Percentiles rank a stretch among this genome's conserved stretches.
phyloP scores from a whole-genome alignment of 2,113 vertebrate species.

The Otis tarda region DNA sequence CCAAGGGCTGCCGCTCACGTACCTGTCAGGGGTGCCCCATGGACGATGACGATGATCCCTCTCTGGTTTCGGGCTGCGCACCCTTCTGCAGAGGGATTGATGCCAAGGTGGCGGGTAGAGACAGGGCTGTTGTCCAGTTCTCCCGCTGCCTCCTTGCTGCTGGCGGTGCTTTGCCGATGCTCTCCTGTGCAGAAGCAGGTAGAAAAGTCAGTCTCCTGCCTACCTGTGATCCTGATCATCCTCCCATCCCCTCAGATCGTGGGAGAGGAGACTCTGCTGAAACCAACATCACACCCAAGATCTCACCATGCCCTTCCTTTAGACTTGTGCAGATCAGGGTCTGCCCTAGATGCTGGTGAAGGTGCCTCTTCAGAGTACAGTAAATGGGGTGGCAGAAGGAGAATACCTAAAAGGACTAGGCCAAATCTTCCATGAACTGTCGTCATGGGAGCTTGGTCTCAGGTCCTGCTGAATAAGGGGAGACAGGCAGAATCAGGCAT shows the following conservation, averaged over 20 bases:
- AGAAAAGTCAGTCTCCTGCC: background rate
- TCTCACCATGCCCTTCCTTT: background rate
- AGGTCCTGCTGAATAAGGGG: background rate
- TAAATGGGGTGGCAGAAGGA: background rate
- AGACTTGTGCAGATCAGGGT: background rate
- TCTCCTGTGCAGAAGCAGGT: background rate
- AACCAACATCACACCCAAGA: accelerated
- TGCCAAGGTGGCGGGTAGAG: slow-evolving; percentile 73
- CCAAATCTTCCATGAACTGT: background rate
- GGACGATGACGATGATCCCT: too few species aligned
- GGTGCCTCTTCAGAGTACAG: too few species aligned
- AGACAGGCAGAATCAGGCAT: background rate
- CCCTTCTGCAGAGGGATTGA: slow-evolving; percentile 67
- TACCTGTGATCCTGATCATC: background rate
- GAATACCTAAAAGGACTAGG: background rate
- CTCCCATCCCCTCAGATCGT: background rate
- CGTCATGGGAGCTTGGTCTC: background rate
- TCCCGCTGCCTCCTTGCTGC: slow-evolving; percentile 42
- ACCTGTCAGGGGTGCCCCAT: too few species aligned
- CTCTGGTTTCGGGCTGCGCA: too few species aligned
- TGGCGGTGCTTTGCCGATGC: slow-evolving; percentile 32
- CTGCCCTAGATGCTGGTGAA: background rate
- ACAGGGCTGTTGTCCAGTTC: slow-evolving; percentile 77
- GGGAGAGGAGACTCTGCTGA: background rate
- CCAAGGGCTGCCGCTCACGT: too few species aligned